phyloP scores from a whole-genome alignment of 2,888 invertebrate species.

The Chydorus sphaericus region DNA sequence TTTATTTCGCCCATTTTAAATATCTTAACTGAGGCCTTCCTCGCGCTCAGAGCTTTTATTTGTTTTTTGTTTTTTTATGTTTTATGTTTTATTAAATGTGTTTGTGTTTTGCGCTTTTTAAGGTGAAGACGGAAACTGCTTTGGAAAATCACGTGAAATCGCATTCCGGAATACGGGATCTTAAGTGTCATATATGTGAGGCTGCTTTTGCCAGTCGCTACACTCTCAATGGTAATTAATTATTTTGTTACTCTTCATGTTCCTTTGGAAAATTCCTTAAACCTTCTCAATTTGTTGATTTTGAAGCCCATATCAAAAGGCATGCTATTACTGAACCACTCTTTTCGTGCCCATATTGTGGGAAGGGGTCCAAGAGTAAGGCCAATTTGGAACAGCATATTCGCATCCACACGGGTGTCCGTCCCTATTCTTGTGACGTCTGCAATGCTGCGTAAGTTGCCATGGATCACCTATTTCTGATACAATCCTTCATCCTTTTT shows the following conservation, averaged over 20 bases:
- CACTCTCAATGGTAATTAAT: slow-evolving; percentile 21
- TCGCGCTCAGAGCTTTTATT: slow-evolving; percentile 32
- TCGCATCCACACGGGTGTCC: slow-evolving; percentile 66
- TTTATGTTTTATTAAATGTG: not conserved
- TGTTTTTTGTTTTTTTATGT: not conserved
- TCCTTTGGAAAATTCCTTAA: not conserved
- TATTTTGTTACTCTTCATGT: slow-evolving; percentile 24
- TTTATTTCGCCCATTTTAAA: too few species aligned
- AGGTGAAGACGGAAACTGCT: slow-evolving; percentile 9
- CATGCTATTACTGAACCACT: slow-evolving; percentile 64
- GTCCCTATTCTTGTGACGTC: slow-evolving; percentile 69
- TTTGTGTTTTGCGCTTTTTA: too few species aligned
- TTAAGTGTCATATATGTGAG: slow-evolving; percentile 30
- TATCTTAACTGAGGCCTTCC: too few species aligned
- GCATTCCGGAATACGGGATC: slow-evolving; percentile 9
- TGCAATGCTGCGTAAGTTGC: slow-evolving; percentile 9
- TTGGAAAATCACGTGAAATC: slow-evolving; percentile 13
- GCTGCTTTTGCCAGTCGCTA: slow-evolving; percentile 54
- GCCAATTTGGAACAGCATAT: slow-evolving; percentile 74
- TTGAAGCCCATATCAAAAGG: slow-evolving; percentile 61
- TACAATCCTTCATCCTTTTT: not conserved
- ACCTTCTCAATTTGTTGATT: too few species aligned
- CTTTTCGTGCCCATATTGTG: slow-evolving; percentile 67
- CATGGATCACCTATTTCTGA: not conserved
- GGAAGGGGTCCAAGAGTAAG: slow-evolving; percentile 70